phyloP scores from a whole-genome alignment of 1,140 invertebrate genomes.

The Bombyx mori region DNA sequence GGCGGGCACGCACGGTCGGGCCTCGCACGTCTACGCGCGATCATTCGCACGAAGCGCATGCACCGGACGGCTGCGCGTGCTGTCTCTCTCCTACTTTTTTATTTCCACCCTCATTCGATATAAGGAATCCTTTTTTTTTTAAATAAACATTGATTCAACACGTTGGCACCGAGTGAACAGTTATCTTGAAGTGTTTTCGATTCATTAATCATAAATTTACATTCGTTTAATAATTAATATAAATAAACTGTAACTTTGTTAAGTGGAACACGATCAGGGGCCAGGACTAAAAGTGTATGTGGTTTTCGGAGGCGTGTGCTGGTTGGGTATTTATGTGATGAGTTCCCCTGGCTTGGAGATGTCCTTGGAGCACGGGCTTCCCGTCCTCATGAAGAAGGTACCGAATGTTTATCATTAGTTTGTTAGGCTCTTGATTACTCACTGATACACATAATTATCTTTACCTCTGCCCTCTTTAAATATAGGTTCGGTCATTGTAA shows the following conservation, averaged over 20 bases:
- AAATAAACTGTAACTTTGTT: slow-evolving; percentile 25
- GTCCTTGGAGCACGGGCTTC: slow-evolving; percentile 56
- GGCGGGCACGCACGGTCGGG: slow-evolving; percentile 1
- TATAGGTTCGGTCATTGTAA: too few relatives aligned
- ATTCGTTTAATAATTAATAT: slow-evolving; percentile 14
- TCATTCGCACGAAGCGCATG: slow-evolving; percentile 47
- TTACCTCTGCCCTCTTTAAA: too few relatives aligned
- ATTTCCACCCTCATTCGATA: slow-evolving; percentile 31
- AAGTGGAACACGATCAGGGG: slow-evolving; percentile 28
- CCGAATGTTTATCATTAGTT: too few relatives aligned
- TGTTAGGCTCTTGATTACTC: too few relatives aligned
- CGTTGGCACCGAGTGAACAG: slow-evolving; percentile 31
- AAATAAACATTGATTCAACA: slow-evolving; percentile 22
- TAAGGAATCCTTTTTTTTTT: slow-evolving; percentile 8
- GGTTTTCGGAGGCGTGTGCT: slow-evolving; percentile 31
- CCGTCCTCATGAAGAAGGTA: slow-evolving; percentile 62
- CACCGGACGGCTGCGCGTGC: slow-evolving; percentile 36
- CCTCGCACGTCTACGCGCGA: slow-evolving; percentile 14
- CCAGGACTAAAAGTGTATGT: slow-evolving; percentile 19
- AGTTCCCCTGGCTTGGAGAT: slow-evolving; percentile 46
- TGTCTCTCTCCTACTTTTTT: slow-evolving; percentile 16
- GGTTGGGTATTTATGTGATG: slow-evolving; percentile 22
- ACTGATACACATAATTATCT: too few relatives aligned
- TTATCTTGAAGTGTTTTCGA: slow-evolving; percentile 37
- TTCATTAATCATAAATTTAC: slow-evolving; percentile 37